Base-by-base conservation (phyloP, 2,888 invertebrate genomes). In the Urechis unicinctus region DNA sequence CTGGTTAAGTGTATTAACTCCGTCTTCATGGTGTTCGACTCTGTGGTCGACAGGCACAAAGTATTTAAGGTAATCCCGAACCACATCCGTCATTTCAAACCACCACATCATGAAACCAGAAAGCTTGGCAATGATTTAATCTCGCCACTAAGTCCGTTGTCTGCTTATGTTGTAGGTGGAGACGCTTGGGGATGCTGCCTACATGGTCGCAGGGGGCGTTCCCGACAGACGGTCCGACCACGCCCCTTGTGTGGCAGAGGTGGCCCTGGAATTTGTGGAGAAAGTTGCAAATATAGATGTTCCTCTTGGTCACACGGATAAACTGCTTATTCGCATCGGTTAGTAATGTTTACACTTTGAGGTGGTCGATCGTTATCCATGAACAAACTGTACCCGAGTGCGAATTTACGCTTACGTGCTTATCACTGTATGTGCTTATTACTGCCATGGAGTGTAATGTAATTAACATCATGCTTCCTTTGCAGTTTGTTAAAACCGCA, bases 11-110 rank as follows among this genome's bases (percentile, higher is more conserved):
- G 88, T 42, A 87, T 93, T 82, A 93, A 93, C 74, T 86, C 86
- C 1, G 88, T 91, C 0, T 92, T 89, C 79, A 87, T 88, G 0
- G 85, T 86, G 62, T 88, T 92, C 66, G 93, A 93, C 76, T 82
- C 87, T 28, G 82, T 91, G 48, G 86, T 91, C 69, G 90, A 92
- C 68, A 83, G 86, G 36, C 89, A 88, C 64, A 83, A 88, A 56
- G 91, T 91, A 1, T 93, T 92, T 73, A 93, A 93, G 85, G 89
- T 89, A 69, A n/a, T n/a, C n/a, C n/a, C n/a, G n/a, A n/a, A n/a
- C n/a, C n/a, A n/a, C n/a, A n/a, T 68, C n/a, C n/a, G n/a, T n/a
- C n/a, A n/a, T n/a, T n/a, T n/a, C n/a, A n/a, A n/a, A n/a, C n/a
- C n/a, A 41, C n/a, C 41, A 41, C 13, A 41, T n/a, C n/a, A 13